Evolutionary conservation across 2,113 vertebrate genomes (phyloP), one percentile per base, ranked within the genome.

Genomic region (Lethenteron camtschaticum): DNA sequence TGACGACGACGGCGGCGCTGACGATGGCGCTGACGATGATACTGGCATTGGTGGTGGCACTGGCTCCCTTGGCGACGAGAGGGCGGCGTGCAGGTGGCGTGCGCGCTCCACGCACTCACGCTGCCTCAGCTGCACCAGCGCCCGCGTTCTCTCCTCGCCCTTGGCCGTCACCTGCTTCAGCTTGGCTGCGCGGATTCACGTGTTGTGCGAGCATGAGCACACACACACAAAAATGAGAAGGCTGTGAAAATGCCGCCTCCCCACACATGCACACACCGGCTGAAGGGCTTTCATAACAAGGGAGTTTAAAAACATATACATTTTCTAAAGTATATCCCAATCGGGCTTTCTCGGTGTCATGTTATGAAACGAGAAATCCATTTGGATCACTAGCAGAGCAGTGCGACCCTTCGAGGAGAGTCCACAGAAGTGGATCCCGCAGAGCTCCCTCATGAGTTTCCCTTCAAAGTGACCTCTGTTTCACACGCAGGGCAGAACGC

Each of bases 111-210:
- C 24, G 1, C n/a, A 66, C 63, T 66, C 63, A n/a, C 63, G 63
- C n/a, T 16, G 63, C n/a, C 63, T 16, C 63, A 24, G 63, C 8
- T 16, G 63, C 24, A 2, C 10, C 9, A 66, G n/a, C n/a, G 63
- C n/a, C 63, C 63, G 63, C n/a, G 24, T 24, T 66, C 24, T 8
- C 63, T 66, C 63, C n/a, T 24, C 63, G 24, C 63, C 63, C 24
- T 66, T 66, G n/a, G 63, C 63, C 1, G 24, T 9, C 2, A 24
- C 63, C 63, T 66, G 63, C 10, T 66, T 66, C 63, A 66, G 24
- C 63, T 66, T 66, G n/a, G 63, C 63, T 66, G 63, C 63, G 24
- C 41, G 41, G 63, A 24, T 66, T 16, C 63, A 66, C n/a, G 63
- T 66, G 24, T 16, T n/a, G 63, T 66, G 24, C 9, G 63, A 66